Base-by-base conservation (phyloP, 2,113 vertebrate species). In the Thunnus maccoyii region DNA sequence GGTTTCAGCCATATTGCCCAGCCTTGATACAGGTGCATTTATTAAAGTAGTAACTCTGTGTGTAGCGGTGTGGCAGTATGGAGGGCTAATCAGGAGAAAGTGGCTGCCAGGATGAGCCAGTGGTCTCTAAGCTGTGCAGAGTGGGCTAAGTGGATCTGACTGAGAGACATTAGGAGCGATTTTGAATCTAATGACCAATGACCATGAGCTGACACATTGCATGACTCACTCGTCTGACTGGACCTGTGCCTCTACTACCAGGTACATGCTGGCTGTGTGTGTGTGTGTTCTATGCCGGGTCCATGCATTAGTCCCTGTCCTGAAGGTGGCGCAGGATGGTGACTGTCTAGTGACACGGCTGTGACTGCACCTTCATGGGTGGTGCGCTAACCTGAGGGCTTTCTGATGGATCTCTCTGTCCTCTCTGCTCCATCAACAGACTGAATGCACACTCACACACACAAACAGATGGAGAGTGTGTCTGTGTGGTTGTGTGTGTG, bases 101-200 rank as follows among this genome's bases (percentile, higher is more conserved):
- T 76, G 32, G 10, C 20, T 65, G 46, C 17, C 8, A 6, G 57
- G 72, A 75, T 72, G 41, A 76, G 56, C 63, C 36, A 1, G 47
- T 30, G 66, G 82, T 15, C 60, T 85, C 12, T 32, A 30, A 32
- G 71, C 60, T 74, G 16, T 66, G 44, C 56, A 48, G 41, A 25
- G 25, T 60, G 55, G 64, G 30, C 66, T 87, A 81, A 91, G 76
- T 72, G 67, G 85, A 90, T 86, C 18, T 64, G 13, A 20, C 13
- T 32, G 63, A 74, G 61, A 67, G 48, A 79, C 71, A 60, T 78
- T 56, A 80, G 66, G 57, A 46, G 52, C 12, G 11, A 68, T 61
- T 22, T 57, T 72, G 46, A 78, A 22, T 61, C n/a, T 85, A 64
- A 86, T 72, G 77, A 70, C 56, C 60, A 25, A 3, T 7, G 63